These are phyloP conservation scores for Hiodon alosoides DNA, from an alignment of 2,113 vertebrate species.

Conservation along the genomic window DNA sequence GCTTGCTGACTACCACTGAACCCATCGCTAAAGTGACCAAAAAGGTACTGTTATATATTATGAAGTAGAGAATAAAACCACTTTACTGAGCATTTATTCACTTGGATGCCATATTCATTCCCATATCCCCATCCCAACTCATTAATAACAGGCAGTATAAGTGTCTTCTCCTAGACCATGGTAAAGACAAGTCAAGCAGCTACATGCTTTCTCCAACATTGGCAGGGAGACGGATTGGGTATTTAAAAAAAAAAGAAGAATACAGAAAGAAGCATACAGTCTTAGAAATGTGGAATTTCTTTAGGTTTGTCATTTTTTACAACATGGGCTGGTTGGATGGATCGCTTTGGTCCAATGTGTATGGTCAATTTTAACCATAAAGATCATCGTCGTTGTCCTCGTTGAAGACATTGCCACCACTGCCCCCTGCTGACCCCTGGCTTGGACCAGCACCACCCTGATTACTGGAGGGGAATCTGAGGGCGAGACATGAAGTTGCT, in stretches of 20 bases:
- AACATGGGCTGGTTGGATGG: conserved; percentile 61
- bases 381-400: conserved; percentile 96
- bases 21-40: conserved; percentile 71
- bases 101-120: conserved; percentile 7
- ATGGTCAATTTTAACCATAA: conserved; percentile 79
- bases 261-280: conserved; percentile 81
- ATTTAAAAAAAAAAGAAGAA: conserved; percentile 41
- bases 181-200: conserved; percentile 67
- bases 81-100: conserved; percentile 36
- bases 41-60: conserved; percentile 59
- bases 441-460: conserved; percentile 81
- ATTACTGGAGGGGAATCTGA: conserved; percentile 88
- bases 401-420: conserved; percentile 80
- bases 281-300: conserved; percentile 73
- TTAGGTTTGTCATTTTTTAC: conserved; percentile 64
- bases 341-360: conserved; percentile 51
- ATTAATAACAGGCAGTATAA: conserved; percentile 29
- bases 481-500: conserved; percentile 15
- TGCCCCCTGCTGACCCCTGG: conserved; percentile 82
- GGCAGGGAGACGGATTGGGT: conserved; percentile 20
- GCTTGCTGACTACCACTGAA: conserved; percentile 69
- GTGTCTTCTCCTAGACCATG: conserved; percentile 57
- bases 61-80: conserved; percentile 75
- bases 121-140: background rate
- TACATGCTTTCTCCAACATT: conserved; percentile 61